phyloP scores from a whole-genome alignment of 1,140 invertebrate species.

The Carposina sasakii region DNA sequence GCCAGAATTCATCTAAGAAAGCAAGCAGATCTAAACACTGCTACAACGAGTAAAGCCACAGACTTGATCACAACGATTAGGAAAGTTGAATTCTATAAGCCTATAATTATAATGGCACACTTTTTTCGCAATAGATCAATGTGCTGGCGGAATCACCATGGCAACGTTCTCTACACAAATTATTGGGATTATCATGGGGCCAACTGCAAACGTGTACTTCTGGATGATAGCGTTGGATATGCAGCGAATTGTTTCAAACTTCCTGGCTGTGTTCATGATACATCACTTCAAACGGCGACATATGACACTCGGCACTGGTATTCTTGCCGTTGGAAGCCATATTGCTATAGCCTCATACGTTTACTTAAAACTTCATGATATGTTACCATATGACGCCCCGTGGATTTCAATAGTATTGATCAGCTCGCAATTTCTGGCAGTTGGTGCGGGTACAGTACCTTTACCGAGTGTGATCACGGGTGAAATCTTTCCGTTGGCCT shows the following conservation, averaged over 20 bases:
- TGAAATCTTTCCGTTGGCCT: constrained; percentile 37
- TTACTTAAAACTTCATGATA: background rate
- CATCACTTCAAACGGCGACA: constrained; percentile 1
- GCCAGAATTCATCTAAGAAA: constrained; percentile 1
- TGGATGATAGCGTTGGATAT: constrained; percentile 76
- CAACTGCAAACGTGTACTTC: constrained; percentile 66
- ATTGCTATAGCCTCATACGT: constrained; percentile 10
- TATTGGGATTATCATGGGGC: constrained; percentile 55
- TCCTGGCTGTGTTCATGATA: constrained; percentile 9
- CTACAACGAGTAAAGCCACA: too few species aligned
- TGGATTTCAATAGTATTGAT: constrained; percentile 28
- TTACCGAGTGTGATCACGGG: constrained; percentile 33
- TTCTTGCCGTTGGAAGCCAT: constrained; percentile 4
- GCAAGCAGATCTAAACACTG: too few species aligned
- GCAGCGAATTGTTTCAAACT: constrained; percentile 61
- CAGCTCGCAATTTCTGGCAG: constrained; percentile 24
- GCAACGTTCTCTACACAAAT: constrained; percentile 77
- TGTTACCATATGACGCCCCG: background rate
- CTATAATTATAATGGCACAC: constrained; percentile 2
- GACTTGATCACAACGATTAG: background rate
- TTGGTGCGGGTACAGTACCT: constrained; percentile 29
- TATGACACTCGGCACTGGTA: constrained; percentile 8
- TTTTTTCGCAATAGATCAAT: constrained; percentile 4
- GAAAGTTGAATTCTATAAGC: constrained; percentile 14
- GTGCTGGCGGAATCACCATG: constrained; percentile 44